These are phyloP conservation scores for Vireo griseus DNA, from an alignment of 2,797 vertebrate species.

Conservation along the genomic window DNA sequence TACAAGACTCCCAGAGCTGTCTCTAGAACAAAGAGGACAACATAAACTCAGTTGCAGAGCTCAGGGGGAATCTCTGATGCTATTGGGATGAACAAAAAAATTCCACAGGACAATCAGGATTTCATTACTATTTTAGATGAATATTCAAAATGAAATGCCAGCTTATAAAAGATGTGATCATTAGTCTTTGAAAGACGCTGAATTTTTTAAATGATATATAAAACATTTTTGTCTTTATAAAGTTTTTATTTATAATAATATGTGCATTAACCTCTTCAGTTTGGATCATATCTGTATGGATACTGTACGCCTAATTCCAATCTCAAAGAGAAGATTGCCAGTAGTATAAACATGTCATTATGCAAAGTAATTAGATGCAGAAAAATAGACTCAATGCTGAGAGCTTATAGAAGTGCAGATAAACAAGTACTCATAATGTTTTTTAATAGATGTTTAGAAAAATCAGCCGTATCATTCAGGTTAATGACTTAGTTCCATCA, in stretches of 20 bases:
- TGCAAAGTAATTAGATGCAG: conserved; percentile 54
- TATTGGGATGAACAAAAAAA: not conserved
- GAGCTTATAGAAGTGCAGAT: conserved; percentile 21
- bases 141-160: not conserved
- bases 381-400: conserved; percentile 39
- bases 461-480: conserved; percentile 51
- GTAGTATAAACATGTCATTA: conserved; percentile 62
- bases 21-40: not conserved
- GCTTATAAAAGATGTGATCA: not conserved
- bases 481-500: conserved; percentile 49
- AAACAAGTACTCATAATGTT: conserved; percentile 41
- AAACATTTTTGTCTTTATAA: not conserved
- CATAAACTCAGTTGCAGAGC: not conserved
- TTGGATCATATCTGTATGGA: not conserved
- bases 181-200: not conserved
- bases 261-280: not conserved
- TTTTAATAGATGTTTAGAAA: conserved; percentile 43
- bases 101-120: not conserved
- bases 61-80: not conserved
- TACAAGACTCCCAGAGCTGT: not conserved
- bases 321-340: conserved; percentile 15
- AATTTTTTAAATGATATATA: not conserved
- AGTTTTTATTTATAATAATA: not conserved
- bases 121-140: not conserved
- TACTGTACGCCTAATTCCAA: conserved; percentile 3